phyloP scores from a whole-genome alignment of 2,888 invertebrate genomes.

The Schizaphis graminum region DNA sequence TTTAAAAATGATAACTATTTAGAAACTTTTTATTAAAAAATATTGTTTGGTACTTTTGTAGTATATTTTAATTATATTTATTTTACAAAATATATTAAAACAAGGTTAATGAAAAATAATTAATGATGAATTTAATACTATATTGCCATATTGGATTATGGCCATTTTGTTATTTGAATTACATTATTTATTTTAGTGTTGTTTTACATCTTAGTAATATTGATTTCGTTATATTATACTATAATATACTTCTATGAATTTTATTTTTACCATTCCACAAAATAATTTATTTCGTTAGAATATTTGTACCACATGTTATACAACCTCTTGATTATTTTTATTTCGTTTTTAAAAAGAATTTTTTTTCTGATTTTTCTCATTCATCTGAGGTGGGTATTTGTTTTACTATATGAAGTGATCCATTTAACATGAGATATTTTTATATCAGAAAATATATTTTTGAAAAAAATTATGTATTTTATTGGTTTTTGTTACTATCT shows the following conservation, averaged over 20 bases:
- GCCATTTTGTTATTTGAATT: neutral
- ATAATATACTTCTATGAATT: neutral
- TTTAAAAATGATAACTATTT: neutral
- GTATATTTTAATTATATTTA: neutral
- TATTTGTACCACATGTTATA: neutral
- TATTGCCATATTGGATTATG: neutral
- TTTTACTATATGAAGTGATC: neutral
- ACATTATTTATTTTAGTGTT: neutral
- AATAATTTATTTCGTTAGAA: neutral
- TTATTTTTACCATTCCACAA: neutral
- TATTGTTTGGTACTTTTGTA: constrained; percentile 4
- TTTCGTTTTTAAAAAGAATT: neutral
- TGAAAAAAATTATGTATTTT: neutral
- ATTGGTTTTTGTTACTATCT: neutral
- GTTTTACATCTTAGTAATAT: neutral
- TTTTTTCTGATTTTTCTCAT: neutral
- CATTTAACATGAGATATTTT: neutral
- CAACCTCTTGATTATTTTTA: neutral
- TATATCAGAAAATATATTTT: neutral
- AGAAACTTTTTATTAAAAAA: neutral
- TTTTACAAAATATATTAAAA: neutral
- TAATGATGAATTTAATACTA: neutral
- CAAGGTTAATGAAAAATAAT: neutral
- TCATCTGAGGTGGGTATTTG: neutral
- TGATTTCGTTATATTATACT: neutral